Percentiles rank a stretch among this genome's conserved stretches.
These are phyloP conservation scores for Microcebus ravelobensis DNA, from an alignment of 2,113 vertebrate species.

Conservation along the genomic window DNA sequence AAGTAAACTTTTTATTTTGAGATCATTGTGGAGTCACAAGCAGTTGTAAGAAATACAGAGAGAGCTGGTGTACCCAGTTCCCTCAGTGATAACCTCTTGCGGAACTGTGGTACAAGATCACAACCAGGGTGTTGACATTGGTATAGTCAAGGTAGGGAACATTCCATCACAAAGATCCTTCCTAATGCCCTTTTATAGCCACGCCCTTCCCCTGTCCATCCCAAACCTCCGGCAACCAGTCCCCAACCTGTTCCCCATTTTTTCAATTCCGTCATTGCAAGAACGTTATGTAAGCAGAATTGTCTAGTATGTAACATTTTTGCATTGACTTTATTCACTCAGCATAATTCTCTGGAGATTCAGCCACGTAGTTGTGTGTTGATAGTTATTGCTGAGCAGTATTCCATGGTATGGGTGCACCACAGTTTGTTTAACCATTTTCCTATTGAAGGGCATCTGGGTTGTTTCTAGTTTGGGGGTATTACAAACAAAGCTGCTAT, in stretches of 20 bases:
- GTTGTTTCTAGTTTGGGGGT: not conserved
- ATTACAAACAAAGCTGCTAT: not conserved
- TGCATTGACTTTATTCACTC: not conserved
- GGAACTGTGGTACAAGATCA: not conserved
- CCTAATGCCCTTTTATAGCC: not conserved
- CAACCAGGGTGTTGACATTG: not conserved
- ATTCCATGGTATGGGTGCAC: rapidly evolving
- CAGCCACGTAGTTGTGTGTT: not conserved
- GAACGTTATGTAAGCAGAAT: not conserved
- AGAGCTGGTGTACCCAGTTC: not conserved
- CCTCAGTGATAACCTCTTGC: not conserved
- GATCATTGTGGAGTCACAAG: not conserved
- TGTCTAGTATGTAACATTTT: not conserved
- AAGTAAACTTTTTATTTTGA: not conserved
- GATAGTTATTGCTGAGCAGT: not conserved
- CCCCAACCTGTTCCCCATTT: not conserved
- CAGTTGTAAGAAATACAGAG: not conserved
- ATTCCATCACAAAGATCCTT: not conserved
- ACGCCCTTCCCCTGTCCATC: too few species aligned
- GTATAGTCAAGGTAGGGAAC: not conserved
- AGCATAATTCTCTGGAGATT: not conserved
- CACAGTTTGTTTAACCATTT: not conserved
- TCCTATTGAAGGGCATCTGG: not conserved
- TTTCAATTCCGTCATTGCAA: not conserved
- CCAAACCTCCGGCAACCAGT: not conserved